phyloP scores from a whole-genome alignment of 2,113 vertebrate genomes.

The Orthonyx spaldingii region DNA sequence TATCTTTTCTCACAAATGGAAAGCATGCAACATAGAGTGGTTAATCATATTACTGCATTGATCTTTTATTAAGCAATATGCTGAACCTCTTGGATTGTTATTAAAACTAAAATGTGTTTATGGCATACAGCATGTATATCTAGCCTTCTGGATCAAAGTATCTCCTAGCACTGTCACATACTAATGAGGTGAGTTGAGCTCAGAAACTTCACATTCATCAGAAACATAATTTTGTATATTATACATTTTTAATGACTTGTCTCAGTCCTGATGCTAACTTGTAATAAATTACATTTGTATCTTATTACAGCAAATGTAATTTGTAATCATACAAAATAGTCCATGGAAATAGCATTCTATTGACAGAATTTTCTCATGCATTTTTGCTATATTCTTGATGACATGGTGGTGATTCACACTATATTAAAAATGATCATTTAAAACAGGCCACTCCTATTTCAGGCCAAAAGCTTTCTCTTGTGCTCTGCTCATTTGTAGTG shows the following conservation, averaged over 20 bases:
- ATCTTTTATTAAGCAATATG: slow-evolving; percentile 43
- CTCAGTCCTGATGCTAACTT: slow-evolving; percentile 6
- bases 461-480: background rate
- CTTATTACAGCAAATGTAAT: background rate
- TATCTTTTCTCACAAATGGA: slow-evolving; percentile 26
- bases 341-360: slow-evolving; percentile 12
- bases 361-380: background rate
- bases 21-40: slow-evolving; percentile 20
- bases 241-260: slow-evolving; percentile 37
- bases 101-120: slow-evolving; percentile 28
- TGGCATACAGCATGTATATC: slow-evolving; percentile 4
- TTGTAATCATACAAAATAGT: slow-evolving; percentile 11
- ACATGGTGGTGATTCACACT: background rate
- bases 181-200: background rate
- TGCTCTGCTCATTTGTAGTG: background rate
- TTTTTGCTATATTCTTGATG: background rate
- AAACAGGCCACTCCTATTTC: background rate
- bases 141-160: slow-evolving; percentile 16
- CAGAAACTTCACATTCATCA: slow-evolving; percentile 24
- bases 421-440: slow-evolving; percentile 10
- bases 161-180: background rate
- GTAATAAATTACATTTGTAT: slow-evolving; percentile 39
- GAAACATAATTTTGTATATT: slow-evolving; percentile 15
- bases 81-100: slow-evolving; percentile 41
- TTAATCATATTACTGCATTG: slow-evolving; percentile 50